Percentiles rank a stretch among this genome's conserved stretches.
Evolutionary conservation across 2,888 invertebrate genomes (phyloP).

Genomic region (Lamellibrachia satsuma): DNA sequence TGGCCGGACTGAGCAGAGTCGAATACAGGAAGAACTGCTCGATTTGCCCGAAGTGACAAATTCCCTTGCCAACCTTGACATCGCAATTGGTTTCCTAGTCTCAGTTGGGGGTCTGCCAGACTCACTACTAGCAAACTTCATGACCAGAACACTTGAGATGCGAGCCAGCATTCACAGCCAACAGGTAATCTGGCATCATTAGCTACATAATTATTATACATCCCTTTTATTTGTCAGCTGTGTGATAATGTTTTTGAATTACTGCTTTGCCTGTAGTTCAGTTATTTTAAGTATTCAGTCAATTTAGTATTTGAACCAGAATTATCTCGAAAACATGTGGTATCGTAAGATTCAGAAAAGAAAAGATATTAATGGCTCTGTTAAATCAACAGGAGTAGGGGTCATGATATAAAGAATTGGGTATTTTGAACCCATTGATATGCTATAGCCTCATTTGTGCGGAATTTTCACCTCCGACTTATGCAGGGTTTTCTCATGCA

Average conservation of each 20-base stretch:
- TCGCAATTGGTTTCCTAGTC: slow-evolving; percentile 37
- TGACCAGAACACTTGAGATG: slow-evolving; percentile 47
- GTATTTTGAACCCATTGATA: no score
- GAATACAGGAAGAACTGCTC: slow-evolving; percentile 33
- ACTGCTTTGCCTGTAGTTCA: background rate
- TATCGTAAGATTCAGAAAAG: no score
- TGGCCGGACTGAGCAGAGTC: slow-evolving; percentile 23
- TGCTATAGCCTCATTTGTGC: no score
- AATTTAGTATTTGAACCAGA: no score
- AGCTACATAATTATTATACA: background rate
- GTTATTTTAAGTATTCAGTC: no score
- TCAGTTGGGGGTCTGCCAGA: slow-evolving; percentile 34
- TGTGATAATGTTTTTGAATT: background rate
- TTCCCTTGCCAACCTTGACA: slow-evolving; percentile 33
- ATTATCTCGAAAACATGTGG: no score
- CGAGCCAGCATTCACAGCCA: slow-evolving; percentile 23
- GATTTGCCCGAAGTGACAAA: slow-evolving; percentile 31
- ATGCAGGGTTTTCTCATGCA: no score
- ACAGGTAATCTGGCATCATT: background rate
- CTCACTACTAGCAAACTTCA: slow-evolving; percentile 42
- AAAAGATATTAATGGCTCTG: no score
- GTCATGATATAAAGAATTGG: no score
- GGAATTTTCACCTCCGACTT: no score
- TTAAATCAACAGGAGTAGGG: no score
- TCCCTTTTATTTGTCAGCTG: background rate